Percentiles rank a stretch among this genome's conserved stretches.
phyloP scores from a whole-genome alignment of 1,140 invertebrate species.

The Ostrea denselamellosa region DNA sequence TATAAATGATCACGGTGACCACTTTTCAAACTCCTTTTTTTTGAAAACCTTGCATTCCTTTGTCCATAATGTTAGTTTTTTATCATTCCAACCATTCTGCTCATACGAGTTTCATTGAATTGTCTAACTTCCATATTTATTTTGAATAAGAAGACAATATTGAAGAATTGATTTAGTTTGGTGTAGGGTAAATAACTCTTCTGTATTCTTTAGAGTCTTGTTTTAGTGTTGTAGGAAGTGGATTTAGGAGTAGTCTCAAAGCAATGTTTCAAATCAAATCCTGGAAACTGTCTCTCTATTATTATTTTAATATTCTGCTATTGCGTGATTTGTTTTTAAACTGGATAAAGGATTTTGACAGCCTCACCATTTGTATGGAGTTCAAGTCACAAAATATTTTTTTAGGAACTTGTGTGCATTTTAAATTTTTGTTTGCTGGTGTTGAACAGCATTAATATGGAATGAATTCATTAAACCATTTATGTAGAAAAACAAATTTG shows the following conservation, averaged over 20 bases:
- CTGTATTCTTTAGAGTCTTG: constrained; percentile 4
- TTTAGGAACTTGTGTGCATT: constrained; percentile 15
- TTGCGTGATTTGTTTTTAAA: neutral
- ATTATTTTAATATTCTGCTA: neutral
- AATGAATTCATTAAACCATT: constrained; percentile 18
- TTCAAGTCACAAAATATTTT: neutral
- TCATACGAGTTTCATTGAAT: neutral
- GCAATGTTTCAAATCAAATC: constrained; percentile 7
- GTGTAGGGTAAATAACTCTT: constrained; percentile 5
- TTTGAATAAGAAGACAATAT: neutral
- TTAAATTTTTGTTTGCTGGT: constrained; percentile 7
- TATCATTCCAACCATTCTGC: neutral
- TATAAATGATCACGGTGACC: neutral
- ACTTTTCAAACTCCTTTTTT: neutral
- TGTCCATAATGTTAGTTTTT: neutral
- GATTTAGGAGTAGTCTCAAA: constrained; percentile 6
- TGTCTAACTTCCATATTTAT: constrained; percentile 15
- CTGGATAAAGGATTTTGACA: constrained; percentile 5
- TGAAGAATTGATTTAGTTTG: neutral
- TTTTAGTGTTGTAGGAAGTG: constrained; percentile 5
- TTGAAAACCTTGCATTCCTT: constrained; percentile 1
- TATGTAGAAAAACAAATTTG: constrained; percentile 3
- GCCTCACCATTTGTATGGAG: neutral
- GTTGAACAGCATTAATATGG: constrained; percentile 1
- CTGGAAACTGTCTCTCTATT: constrained; percentile 1